Evolutionary conservation across 2,797 vertebrate species (phyloP), one percentile per base, ranked within the genome.

Genomic region (Delichon dasypus): DNA sequence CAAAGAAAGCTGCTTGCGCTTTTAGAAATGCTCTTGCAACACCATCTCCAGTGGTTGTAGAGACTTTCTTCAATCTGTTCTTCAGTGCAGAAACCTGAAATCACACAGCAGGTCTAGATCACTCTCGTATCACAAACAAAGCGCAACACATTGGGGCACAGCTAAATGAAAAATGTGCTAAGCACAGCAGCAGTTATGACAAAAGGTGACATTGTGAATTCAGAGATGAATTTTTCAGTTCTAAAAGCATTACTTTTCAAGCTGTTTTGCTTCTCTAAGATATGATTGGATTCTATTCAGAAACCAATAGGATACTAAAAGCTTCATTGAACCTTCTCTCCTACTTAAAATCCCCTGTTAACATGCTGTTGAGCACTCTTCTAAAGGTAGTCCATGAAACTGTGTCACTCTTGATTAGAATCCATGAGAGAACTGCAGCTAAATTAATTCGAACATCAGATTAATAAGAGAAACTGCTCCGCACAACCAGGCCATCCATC

Each of bases 11-110:
- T 0, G 98, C 99, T 95, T 99, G 99, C 88, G 98, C 99, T 97
- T 99, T 99, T 36, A 99, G 98, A 97, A 99, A 99, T 0, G 99
- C 99, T 96, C 98, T 98, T 30, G 99, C 99, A 61, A 99, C 99
- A 1, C 99, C 99, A 17, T 99, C 98, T 4, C 99, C 99, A 2
- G 99, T 99, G 11, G 99, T 98, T 32, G 98, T 98, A 27, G 99
- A 99, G 86, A 99, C 98, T 93, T 99, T 99, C 98, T 99, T 99
- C 85, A 99, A 94, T 34, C 99, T 98, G 96, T 96, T 99, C 98
- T 99, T 99, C 94, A 99, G 97, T 15, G 99, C 97, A 23, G 99
- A 99, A 88, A 99, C 98, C 99, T 99, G 97, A 45, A 74, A 90
- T 88, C 27, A 75, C 74, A 94, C 75, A 89, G 84, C 50, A 51